phyloP scores from a whole-genome alignment of 2,113 vertebrate genomes.

The Ceyx melanurus region DNA sequence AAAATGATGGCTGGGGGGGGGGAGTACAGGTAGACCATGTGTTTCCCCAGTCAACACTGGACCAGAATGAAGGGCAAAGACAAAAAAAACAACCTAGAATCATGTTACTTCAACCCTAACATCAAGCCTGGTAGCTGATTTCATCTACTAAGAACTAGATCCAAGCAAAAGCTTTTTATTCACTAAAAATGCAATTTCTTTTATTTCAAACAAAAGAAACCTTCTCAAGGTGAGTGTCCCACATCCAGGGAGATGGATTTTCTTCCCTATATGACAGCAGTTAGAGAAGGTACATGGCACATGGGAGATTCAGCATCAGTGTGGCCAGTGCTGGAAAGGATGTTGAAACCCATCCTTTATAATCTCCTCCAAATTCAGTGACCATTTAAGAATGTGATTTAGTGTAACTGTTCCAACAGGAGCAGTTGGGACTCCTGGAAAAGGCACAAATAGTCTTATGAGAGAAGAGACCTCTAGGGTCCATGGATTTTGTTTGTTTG shows the following conservation, averaged over 20 bases:
- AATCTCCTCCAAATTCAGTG: background rate
- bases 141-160: background rate
- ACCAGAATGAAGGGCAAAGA: background rate
- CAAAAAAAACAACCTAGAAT: background rate
- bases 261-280: background rate
- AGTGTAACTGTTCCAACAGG: background rate
- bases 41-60: background rate
- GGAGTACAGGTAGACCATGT: background rate
- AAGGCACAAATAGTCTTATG: background rate
- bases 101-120: rapidly evolving
- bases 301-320: background rate
- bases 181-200: background rate
- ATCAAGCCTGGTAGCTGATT: background rate
- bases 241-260: background rate
- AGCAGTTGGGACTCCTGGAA: background rate
- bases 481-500: background rate
- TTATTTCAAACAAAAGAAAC: background rate
- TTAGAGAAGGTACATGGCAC: background rate
- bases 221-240: background rate
- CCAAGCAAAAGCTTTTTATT: background rate
- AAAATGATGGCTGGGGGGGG: rapidly evolving
- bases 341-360: background rate
- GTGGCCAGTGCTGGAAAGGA: background rate
- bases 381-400: background rate
- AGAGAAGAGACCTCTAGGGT: background rate